Base-by-base conservation (phyloP, 2,113 vertebrate species). In the Saguinus imperator region DNA sequence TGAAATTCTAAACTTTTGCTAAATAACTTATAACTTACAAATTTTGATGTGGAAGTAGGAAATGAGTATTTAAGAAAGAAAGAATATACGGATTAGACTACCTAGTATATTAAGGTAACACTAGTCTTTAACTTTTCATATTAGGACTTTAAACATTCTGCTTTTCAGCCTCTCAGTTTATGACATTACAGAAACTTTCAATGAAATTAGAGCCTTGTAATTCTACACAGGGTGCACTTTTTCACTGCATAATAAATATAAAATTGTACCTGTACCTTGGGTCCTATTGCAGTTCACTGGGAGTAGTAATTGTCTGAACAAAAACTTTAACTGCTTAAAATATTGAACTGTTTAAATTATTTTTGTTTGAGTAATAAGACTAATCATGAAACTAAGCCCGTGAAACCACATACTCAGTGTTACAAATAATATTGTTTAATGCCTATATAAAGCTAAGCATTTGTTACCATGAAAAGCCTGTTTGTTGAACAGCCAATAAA, bases 401-500 rank as follows among this genome's bases (percentile, higher is more conserved):
- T 83, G 52, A 76, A 81, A 89, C n/a, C 83, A 48, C 64, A 92
- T 83, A 70, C 48, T 40, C 75, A 73, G 43, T 89, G 85, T 86
- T 93, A 92, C 48, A 93, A 89, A 55, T 81, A 89, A 80, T 70
- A 89, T 61, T 88, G 35, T 43, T 95, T 89, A 94, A 89, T 23
- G 45, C 3, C 95, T 45, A 25, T 89, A 91, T 68, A 97, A 98
- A 96, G 32, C 8, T 66, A 96, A 96, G 3, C 12, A 88, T 95
- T 97, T 97, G 29, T 94, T 96, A 84, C 20, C 1, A 32, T 81
- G 94, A 97, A 96, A 96, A 95, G 20, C 6, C 20, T 91, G 21
- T 97, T 97, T 97, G 80, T 97, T 93, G 73, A 97, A 96, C 73
- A 95, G 92, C 93, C 37, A 84, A 81, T 96, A 89, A 97, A 98